Conservation (phyloP, 1,140 invertebrate genomes). For the Doryteuthis pealeii region DNA sequence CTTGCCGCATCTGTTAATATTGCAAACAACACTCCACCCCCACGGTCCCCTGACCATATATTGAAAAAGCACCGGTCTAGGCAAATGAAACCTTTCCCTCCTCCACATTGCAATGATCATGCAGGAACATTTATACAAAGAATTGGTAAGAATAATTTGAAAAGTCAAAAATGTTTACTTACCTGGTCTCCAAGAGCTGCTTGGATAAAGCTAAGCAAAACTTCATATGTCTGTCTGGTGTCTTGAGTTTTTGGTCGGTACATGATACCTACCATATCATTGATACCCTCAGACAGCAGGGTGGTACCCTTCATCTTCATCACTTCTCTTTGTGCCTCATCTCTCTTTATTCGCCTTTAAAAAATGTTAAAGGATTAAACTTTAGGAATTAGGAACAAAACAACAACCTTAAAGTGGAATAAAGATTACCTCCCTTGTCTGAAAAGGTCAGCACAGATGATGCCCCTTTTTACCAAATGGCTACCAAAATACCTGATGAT, state of each 20-base stretch:
- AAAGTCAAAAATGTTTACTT: conserved; percentile 20
- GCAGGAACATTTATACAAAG: too few relatives aligned
- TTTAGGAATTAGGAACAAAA: conserved; percentile 17
- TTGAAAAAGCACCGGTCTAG: too few relatives aligned
- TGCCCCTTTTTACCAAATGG: too few relatives aligned
- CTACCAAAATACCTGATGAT: too few relatives aligned
- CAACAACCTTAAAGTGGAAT: background rate
- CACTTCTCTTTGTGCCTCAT: conserved; percentile 90
- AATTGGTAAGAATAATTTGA: too few relatives aligned
- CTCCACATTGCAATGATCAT: too few relatives aligned
- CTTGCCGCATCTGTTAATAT: too few relatives aligned
- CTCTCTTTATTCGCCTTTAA: conserved; percentile 60
- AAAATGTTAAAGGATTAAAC: conserved; percentile 57
- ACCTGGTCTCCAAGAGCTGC: conserved; percentile 94
- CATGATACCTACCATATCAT: conserved; percentile 89
- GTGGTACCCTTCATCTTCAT: conserved; percentile 85
- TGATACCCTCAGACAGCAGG: conserved; percentile 82
- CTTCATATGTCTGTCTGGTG: conserved; percentile 95
- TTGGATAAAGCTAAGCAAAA: conserved; percentile 94
- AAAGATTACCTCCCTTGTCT: background rate
- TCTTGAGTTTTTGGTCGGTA: conserved; percentile 98
- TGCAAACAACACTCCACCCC: too few relatives aligned
- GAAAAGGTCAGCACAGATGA: too few relatives aligned
- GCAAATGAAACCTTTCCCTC: too few relatives aligned
- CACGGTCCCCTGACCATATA: too few relatives aligned